Base-by-base conservation (phyloP, 2,797 vertebrate species). In the Myiotriccus ornatus region DNA sequence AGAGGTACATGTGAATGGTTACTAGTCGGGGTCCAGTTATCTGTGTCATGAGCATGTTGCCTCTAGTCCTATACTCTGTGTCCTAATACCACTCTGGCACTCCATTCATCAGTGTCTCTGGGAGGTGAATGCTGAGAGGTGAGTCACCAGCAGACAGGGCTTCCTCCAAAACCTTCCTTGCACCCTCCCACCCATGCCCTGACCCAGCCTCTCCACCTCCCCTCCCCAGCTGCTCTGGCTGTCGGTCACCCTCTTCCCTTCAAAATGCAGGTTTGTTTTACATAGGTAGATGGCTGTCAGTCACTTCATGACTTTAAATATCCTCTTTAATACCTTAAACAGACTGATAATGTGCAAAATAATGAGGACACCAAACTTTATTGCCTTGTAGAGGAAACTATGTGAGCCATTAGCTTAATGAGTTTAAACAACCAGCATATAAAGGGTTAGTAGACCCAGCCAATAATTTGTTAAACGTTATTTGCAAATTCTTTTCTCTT, bases 1-100 rank as follows among this genome's bases (percentile, higher is more conserved):
- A 73, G 21, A 10, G 9, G 1, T 68, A 27, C 9, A 8, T 37
- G 6, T 43, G 69, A 62, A 43, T 13, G 25, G 35, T 25, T 43
- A 37, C 19, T 71, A 46, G 22, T 23, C 46, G 57, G 57, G 37
- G 71, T 53, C n/a, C 44, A 17, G 22, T 47, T 87, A 65, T 69
- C 56, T 35, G 6, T 2, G 5, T 47, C 0, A 0, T 41, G 17
- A 79, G 13, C 13, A 6, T 17, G 39, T 67, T 1, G 2, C 32
- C 56, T 37, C 44, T 17, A 46, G 11, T 27, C 30, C 28, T 14
- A 24, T 8, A 9, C 23, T 22, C 21, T 16, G 23, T 79, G 39
- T 30, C 43, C 30, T 67, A 19, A 16, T 9, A 52, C 34, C 21
- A 17, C 16, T 10, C 55, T 62, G 85, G 73, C 50, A 13, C 19